These are phyloP conservation scores for Craseonycteris thonglongyai DNA, from an alignment of 2,113 vertebrate genomes.

Conservation along the genomic window DNA sequence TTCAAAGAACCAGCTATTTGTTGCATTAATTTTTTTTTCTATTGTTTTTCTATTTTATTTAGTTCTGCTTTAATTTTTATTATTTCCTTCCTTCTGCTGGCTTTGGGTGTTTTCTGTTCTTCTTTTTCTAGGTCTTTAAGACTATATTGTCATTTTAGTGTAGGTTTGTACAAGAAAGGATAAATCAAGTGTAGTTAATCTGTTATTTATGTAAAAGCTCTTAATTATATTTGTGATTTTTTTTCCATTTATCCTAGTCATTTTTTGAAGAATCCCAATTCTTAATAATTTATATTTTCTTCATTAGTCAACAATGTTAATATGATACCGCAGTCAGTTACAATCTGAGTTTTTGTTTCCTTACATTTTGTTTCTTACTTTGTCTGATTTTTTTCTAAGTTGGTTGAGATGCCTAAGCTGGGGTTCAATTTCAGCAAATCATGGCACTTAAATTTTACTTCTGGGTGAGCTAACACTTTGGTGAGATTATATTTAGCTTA, in stretches of 20 bases:
- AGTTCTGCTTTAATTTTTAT: no score
- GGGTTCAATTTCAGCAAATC: neutral
- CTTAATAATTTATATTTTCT: neutral
- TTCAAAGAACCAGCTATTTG: no score
- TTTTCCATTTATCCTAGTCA: neutral
- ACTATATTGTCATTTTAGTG: neutral
- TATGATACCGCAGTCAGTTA: neutral
- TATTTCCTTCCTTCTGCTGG: no score
- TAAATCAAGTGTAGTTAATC: neutral
- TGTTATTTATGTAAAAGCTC: neutral
- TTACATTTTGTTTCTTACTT: neutral
- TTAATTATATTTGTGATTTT: neutral
- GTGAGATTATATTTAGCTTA: neutral
- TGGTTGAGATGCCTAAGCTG: neutral
- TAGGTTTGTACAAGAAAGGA: neutral
- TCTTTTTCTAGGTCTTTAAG: no score
- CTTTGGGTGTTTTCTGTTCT: no score
- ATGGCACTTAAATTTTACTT: neutral
- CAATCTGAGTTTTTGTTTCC: neutral
- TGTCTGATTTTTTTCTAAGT: neutral
- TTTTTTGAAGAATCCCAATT: neutral
- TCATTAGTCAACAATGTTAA: neutral
- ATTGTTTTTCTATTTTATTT: no score
- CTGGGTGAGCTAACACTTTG: neutral
- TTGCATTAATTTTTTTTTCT: no score